Conservation (phyloP, 2,797 vertebrate genomes). For the Fistularia tabacaria region DNA sequence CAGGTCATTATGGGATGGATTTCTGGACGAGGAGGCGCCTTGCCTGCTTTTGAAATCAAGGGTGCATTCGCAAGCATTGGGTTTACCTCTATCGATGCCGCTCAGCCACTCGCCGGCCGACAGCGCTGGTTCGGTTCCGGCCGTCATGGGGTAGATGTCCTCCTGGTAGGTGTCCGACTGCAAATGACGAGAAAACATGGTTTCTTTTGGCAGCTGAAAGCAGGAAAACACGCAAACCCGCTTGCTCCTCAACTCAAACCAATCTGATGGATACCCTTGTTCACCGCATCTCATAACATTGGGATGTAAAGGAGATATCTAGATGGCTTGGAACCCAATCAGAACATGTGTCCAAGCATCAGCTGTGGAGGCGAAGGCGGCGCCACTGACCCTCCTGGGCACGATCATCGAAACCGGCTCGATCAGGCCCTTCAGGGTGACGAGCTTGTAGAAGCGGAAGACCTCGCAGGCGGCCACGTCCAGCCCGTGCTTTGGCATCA, state of each 20-base stretch:
- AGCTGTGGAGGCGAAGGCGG: too few relatives aligned
- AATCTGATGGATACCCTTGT: too few relatives aligned
- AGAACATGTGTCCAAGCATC: neutral
- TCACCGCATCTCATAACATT: too few relatives aligned
- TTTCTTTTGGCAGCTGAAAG: too few relatives aligned
- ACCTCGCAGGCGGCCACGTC: constrained; percentile 93
- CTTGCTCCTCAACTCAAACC: too few relatives aligned
- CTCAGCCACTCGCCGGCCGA: constrained; percentile 92
- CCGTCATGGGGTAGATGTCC: constrained; percentile 98
- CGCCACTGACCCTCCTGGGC: constrained; percentile 87
- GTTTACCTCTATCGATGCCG: constrained; percentile 88
- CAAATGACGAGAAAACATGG: constrained; percentile 29
- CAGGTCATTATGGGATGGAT: too few relatives aligned
- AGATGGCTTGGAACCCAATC: neutral
- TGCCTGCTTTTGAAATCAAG: neutral
- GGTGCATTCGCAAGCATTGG: neutral
- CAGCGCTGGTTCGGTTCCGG: constrained; percentile 89
- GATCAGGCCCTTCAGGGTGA: constrained; percentile 93
- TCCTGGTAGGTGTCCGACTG: constrained; percentile 98
- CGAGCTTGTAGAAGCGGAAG: constrained; percentile 95
- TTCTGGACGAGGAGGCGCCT: too few relatives aligned
- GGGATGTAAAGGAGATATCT: too few relatives aligned
- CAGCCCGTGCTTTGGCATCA: constrained; percentile 97
- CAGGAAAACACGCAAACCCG: too few relatives aligned
- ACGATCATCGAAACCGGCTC: constrained; percentile 99